Conservation (phyloP, 2,113 vertebrate genomes). For the Galbula dea region DNA sequence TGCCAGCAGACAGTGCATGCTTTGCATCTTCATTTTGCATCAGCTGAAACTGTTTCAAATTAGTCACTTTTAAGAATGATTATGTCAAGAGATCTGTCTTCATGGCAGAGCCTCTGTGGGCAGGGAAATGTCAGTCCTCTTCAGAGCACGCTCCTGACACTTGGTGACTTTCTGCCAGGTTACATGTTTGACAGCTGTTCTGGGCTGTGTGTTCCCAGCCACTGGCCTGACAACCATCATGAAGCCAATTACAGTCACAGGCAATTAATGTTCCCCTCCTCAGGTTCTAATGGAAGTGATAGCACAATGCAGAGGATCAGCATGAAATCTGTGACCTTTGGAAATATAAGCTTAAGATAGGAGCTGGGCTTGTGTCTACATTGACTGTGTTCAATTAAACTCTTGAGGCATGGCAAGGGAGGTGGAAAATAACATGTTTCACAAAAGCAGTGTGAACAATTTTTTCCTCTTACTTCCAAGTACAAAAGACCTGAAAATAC, state of each 20-base stretch:
- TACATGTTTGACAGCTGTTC: conserved; percentile 75
- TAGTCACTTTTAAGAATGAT: conserved; percentile 48
- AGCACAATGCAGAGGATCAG: conserved; percentile 47
- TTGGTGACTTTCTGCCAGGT: conserved; percentile 62
- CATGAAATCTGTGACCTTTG: conserved; percentile 71
- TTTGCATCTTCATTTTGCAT: not conserved
- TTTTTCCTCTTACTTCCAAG: not conserved
- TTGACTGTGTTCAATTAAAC: conserved; percentile 50
- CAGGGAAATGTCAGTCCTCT: conserved; percentile 45
- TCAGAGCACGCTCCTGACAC: conserved; percentile 18
- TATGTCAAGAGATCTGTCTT: conserved; percentile 22
- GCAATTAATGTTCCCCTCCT: conserved; percentile 75
- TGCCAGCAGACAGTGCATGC: not conserved
- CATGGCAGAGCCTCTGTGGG: not conserved
- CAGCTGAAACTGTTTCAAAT: conserved; percentile 49
- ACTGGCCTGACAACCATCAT: conserved; percentile 51
- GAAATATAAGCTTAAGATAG: conserved; percentile 40
- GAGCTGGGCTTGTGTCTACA: not conserved
- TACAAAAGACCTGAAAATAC: conserved; percentile 24
- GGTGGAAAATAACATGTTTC: conserved; percentile 40
- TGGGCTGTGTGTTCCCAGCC: conserved; percentile 64
- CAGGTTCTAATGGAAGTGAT: conserved; percentile 59
- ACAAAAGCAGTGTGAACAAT: not conserved
- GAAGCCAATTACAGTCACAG: conserved; percentile 74
- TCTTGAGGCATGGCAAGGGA: conserved; percentile 43